Evolutionary conservation across 2,113 vertebrate genomes (phyloP).

Genomic region (Oreochromis tanganicae): DNA sequence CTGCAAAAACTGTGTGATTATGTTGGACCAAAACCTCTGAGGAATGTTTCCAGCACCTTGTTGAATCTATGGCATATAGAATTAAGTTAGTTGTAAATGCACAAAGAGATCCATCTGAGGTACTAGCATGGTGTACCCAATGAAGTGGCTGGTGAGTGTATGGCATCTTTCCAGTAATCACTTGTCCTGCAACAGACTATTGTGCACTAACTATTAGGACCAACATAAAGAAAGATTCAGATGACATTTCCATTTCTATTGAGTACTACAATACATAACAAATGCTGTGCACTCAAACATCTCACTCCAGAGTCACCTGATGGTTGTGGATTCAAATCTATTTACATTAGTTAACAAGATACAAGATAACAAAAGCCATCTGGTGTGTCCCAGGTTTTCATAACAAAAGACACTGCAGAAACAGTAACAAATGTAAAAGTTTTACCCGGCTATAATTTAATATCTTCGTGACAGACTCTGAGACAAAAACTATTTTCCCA

Average conservation of each 20-base stretch:
- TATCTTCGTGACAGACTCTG: slow-evolving; percentile 86
- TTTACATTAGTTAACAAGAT: background rate
- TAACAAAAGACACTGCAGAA: slow-evolving; percentile 1
- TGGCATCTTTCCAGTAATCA: background rate
- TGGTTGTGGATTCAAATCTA: background rate
- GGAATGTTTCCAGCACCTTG: background rate
- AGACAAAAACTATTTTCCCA: slow-evolving; percentile 90
- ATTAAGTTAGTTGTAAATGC: background rate
- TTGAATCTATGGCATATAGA: background rate
- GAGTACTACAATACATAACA: background rate
- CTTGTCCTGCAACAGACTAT: background rate
- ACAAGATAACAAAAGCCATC: background rate
- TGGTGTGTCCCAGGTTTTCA: slow-evolving; percentile 6
- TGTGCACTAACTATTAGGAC: background rate
- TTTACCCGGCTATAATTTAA: slow-evolving; percentile 85
- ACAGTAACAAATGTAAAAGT: slow-evolving; percentile 33
- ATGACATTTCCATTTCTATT: background rate
- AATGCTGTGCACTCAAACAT: background rate
- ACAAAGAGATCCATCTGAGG: background rate
- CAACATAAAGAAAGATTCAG: background rate
- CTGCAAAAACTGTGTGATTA: background rate
- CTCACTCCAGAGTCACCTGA: background rate
- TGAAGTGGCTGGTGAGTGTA: background rate
- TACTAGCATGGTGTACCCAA: background rate
- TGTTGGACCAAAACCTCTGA: background rate